Percentiles rank a stretch among this genome's conserved stretches.
Conservation (phyloP, 2,888 invertebrate genomes). For the Parochlus steinenii region DNA sequence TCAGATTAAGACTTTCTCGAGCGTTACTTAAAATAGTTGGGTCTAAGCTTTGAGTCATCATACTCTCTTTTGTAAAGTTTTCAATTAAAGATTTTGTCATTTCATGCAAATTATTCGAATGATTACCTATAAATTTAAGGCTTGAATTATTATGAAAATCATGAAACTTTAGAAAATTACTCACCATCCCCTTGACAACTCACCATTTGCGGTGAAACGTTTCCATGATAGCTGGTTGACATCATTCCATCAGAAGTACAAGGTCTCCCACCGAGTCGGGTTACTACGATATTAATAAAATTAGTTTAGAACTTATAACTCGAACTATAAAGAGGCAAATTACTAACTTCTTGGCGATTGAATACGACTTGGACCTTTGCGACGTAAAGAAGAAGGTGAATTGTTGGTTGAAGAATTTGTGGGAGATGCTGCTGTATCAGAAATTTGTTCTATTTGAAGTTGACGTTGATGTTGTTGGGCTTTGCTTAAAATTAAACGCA, state of each 20-base stretch:
- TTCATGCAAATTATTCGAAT: conserved; percentile 21
- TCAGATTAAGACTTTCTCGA: too few relatives aligned
- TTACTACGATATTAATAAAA: conserved; percentile 24
- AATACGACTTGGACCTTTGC: conserved; percentile 27
- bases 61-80: conserved; percentile 26
- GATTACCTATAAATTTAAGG: neutral
- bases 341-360: conserved; percentile 29
- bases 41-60: conserved; percentile 48
- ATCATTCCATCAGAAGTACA: conserved; percentile 62
- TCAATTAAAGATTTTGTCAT: conserved; percentile 31
- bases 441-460: conserved; percentile 36
- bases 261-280: conserved; percentile 29
- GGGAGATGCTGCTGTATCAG: conserved; percentile 17
- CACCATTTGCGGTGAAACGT: conserved; percentile 22
- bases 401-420: conserved; percentile 26
- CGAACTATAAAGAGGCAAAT: neutral
- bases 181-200: conserved; percentile 19
- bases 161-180: neutral
- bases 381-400: conserved; percentile 27
- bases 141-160: neutral
- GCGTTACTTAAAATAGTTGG: conserved; percentile 32
- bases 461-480: conserved; percentile 83
- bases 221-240: conserved; percentile 50
- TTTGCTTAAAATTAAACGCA: conserved; percentile 72
- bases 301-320: neutral